Evolutionary conservation across 2,113 vertebrate species (phyloP).

Genomic region (Saccopteryx leptura): DNA sequence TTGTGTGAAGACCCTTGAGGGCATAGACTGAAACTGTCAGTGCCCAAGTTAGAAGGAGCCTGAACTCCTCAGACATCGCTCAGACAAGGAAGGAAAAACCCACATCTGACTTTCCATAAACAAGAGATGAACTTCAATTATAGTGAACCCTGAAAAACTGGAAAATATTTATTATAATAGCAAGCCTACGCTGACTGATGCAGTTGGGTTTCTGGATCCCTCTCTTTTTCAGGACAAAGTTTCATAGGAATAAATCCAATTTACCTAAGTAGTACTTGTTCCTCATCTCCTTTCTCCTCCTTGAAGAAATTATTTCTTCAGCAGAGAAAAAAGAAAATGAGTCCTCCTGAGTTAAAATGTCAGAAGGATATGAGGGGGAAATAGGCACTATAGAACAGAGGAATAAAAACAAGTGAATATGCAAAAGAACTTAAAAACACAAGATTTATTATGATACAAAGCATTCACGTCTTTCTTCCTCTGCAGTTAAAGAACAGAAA

Average conservation of each 20-base stretch:
- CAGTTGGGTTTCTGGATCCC: neutral
- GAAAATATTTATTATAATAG: neutral
- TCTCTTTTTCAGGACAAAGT: conserved; percentile 19
- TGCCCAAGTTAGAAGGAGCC: neutral
- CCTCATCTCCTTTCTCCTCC: neutral
- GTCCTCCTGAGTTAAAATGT: neutral
- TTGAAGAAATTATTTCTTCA: neutral
- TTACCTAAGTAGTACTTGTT: neutral
- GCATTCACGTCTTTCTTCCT: neutral
- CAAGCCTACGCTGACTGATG: neutral
- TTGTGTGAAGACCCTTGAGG: neutral
- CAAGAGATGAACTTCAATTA: neutral
- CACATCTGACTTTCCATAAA: neutral
- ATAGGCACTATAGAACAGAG: neutral
- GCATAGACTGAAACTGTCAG: neutral
- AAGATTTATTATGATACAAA: neutral
- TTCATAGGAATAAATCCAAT: neutral
- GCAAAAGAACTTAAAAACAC: neutral
- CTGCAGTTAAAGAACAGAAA: neutral
- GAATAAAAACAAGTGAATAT: neutral
- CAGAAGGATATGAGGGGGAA: neutral
- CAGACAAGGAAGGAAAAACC: neutral
- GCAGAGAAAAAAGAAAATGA: neutral
- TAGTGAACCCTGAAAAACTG: neutral
- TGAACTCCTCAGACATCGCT: neutral